Evolutionary conservation across 2,797 vertebrate genomes (phyloP).

Genomic region (Gila robusta): DNA sequence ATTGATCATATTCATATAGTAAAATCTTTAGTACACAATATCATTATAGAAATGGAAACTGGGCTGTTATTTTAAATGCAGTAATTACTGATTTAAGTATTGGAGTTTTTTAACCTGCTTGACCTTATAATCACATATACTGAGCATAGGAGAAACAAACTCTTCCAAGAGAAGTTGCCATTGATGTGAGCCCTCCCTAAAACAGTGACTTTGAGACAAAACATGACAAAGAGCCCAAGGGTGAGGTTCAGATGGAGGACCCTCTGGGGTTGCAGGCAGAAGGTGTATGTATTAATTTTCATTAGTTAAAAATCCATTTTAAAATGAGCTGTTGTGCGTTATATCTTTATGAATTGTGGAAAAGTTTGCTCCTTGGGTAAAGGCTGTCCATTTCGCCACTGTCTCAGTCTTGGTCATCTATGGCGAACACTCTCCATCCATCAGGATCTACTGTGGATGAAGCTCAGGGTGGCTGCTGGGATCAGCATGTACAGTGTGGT

Average conservation of each 20-base stretch:
- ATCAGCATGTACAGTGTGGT: constrained; percentile 56
- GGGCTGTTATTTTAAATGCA: not conserved
- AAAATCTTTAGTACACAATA: not conserved
- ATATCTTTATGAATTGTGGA: not conserved
- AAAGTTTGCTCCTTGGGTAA: constrained; percentile 31
- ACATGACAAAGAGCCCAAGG: not conserved
- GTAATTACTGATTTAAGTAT: not conserved
- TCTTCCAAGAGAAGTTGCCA: constrained; percentile 18
- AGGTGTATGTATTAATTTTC: not conserved
- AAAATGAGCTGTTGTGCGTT: not conserved
- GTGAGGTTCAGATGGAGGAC: not conserved
- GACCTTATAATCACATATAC: not conserved
- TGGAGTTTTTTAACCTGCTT: not conserved
- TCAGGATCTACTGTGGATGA: constrained; percentile 60
- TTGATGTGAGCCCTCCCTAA: constrained; percentile 18
- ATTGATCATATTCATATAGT: not conserved
- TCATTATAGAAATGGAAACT: not conserved
- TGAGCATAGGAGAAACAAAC: not conserved
- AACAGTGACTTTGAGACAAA: constrained; percentile 6
- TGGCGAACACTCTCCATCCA: not conserved
- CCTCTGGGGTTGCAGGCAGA: not conserved
- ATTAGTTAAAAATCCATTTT: not conserved
- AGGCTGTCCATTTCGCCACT: constrained; percentile 6
- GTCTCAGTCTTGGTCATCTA: constrained; percentile 26
- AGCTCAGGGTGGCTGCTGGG: constrained; percentile 51